Conservation (phyloP, 2,113 vertebrate species). For the Pangasianodon gigas region DNA sequence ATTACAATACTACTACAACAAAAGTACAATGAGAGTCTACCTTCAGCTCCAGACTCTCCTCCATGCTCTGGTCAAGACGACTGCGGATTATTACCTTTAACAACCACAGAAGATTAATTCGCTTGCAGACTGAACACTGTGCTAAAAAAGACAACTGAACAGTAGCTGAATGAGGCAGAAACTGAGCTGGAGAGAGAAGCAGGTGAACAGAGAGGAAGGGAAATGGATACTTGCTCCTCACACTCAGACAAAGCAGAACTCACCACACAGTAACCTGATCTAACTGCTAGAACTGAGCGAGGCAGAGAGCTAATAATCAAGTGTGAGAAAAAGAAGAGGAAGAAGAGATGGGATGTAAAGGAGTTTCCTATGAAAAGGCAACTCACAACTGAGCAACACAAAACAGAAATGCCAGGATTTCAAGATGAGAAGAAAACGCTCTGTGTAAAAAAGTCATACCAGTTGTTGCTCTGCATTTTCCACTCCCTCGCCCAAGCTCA, state of each 20-base stretch:
- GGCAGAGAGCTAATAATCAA: background rate
- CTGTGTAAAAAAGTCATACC: slow-evolving; percentile 70
- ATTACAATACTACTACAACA: background rate
- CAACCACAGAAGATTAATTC: slow-evolving; percentile 35
- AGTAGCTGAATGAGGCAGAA: slow-evolving; percentile 3
- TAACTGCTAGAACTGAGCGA: slow-evolving; percentile 21
- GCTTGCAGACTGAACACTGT: background rate
- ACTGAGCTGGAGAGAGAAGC: slow-evolving; percentile 12
- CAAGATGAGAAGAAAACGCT: background rate
- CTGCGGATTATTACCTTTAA: slow-evolving; percentile 76
- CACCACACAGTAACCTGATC: slow-evolving; percentile 53
- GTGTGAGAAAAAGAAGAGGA: background rate
- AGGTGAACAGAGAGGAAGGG: slow-evolving; percentile 25
- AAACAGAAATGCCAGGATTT: background rate
- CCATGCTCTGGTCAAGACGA: slow-evolving; percentile 93
- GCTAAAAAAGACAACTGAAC: background rate
- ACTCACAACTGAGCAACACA: slow-evolving; percentile 8
- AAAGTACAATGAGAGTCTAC: slow-evolving; percentile 65
- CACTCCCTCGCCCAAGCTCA: slow-evolving; percentile 77
- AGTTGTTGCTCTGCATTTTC: slow-evolving; percentile 86
- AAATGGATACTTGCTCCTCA: slow-evolving; percentile 52
- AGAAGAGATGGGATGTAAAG: slow-evolving; percentile 44
- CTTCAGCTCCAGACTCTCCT: slow-evolving; percentile 91
- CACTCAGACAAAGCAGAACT: slow-evolving; percentile 51
- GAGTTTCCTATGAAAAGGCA: slow-evolving; percentile 11